Evolutionary conservation across 2,888 invertebrate genomes (phyloP).

Genomic region (Eilema sororculum): DNA sequence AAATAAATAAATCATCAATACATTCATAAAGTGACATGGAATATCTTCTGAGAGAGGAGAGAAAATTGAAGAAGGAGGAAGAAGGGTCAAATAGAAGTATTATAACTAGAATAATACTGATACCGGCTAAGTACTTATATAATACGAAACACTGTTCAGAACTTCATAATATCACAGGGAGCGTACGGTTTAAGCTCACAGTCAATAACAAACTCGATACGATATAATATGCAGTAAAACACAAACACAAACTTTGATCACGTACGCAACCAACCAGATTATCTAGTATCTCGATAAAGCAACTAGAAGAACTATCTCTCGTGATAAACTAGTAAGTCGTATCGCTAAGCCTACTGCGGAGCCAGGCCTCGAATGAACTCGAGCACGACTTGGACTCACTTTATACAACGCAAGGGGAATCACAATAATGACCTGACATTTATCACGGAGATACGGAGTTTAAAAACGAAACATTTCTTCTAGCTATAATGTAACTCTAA

Average conservation of each 20-base stretch:
- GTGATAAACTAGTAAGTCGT: background rate
- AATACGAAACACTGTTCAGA: background rate
- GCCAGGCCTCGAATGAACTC: background rate
- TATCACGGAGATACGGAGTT: background rate
- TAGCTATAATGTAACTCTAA: background rate
- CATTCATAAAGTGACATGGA: too few relatives aligned
- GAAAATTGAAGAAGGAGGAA: too few relatives aligned
- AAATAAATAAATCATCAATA: too few relatives aligned
- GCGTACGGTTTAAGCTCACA: background rate
- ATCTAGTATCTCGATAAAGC: constrained; percentile 1
- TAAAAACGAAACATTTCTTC: constrained; percentile 5
- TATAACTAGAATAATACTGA: background rate
- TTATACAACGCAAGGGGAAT: background rate
- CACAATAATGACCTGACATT: constrained; percentile 12
- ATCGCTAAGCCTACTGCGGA: background rate
- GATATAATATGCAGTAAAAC: background rate
- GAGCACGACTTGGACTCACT: background rate
- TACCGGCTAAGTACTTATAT: background rate
- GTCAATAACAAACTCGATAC: background rate
- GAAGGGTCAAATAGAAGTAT: background rate
- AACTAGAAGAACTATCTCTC: background rate
- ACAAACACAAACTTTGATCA: background rate
- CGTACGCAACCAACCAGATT: background rate
- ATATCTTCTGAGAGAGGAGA: too few relatives aligned
- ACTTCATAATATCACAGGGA: background rate